Percentiles rank a stretch among this genome's conserved stretches.
Conservation (phyloP, 2,888 invertebrate species). For the Xestoiulus laeticollis region DNA sequence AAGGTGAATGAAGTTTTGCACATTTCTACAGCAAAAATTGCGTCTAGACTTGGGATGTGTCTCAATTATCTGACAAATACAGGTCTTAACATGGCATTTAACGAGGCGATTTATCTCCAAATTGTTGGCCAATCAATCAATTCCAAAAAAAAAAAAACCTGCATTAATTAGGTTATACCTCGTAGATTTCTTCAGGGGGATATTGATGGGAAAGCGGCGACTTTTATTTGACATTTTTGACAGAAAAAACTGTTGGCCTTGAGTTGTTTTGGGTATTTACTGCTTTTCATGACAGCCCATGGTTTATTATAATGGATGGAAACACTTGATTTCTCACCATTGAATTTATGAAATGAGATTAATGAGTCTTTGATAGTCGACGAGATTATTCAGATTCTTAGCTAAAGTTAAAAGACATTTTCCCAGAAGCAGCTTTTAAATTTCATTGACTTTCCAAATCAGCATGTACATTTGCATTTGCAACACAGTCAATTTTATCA, state of each 20-base stretch:
- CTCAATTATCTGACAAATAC: not conserved
- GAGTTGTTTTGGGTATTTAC: not conserved
- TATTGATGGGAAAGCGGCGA: not conserved
- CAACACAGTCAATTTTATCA: too few relatives aligned
- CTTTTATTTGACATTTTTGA: not conserved
- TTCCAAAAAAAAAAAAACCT: not conserved
- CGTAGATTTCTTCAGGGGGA: not conserved
- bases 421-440: too few relatives aligned
- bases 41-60: not conserved
- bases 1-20: not conserved
- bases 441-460: too few relatives aligned
- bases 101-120: not conserved
- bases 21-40: not conserved
- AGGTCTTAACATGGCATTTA: not conserved
- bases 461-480: too few relatives aligned
- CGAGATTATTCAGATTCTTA: too few relatives aligned
- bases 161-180: not conserved
- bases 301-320: not conserved
- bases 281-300: not conserved
- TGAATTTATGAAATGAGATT: too few relatives aligned
- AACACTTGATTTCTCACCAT: not conserved
- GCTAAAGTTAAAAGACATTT: too few relatives aligned
- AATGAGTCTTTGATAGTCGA: too few relatives aligned
- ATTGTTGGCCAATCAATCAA: slow-evolving; percentile 16
- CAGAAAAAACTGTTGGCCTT: not conserved